Percentiles rank a stretch among this genome's conserved stretches.
Conservation (phyloP, 2,888 invertebrate species). For the Petrolisthes manimaculis region DNA sequence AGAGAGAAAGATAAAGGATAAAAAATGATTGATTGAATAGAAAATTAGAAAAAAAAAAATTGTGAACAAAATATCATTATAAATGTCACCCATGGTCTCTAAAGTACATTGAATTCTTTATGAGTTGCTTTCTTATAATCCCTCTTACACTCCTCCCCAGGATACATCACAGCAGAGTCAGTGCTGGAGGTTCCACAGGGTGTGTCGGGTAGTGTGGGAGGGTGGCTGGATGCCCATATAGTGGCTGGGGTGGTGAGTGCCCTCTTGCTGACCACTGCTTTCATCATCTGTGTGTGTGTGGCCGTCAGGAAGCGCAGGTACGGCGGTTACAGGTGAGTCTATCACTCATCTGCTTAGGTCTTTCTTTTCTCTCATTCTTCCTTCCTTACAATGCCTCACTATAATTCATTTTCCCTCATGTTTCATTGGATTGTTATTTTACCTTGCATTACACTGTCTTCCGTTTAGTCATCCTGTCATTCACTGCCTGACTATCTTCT, state of each 20-base stretch:
- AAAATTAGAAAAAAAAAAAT: no score
- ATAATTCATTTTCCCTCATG: background rate
- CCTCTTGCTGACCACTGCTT: conserved; percentile 54
- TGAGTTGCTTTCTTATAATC: background rate
- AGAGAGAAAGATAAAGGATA: background rate
- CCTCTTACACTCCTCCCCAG: background rate
- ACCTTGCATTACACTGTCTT: background rate
- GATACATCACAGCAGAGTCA: conserved; percentile 33
- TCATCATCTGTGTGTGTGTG: conserved; percentile 63
- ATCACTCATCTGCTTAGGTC: no score
- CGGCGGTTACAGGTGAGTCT: conserved; percentile 50
- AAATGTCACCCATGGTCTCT: no score
- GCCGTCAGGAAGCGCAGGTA: conserved; percentile 45
- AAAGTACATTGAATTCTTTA: no score
- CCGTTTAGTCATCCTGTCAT: no score
- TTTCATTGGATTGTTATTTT: background rate
- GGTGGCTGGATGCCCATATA: conserved; percentile 58
- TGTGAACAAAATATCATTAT: no score
- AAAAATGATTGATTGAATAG: no score
- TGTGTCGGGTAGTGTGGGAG: conserved; percentile 7
- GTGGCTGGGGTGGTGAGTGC: conserved; percentile 64
- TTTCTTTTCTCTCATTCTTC: background rate
- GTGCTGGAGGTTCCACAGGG: conserved; percentile 41
- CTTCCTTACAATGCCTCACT: no score
- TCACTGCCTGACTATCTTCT: no score